Conservation (phyloP, 2,888 invertebrate genomes). For the Nasonovia ribisnigri region DNA sequence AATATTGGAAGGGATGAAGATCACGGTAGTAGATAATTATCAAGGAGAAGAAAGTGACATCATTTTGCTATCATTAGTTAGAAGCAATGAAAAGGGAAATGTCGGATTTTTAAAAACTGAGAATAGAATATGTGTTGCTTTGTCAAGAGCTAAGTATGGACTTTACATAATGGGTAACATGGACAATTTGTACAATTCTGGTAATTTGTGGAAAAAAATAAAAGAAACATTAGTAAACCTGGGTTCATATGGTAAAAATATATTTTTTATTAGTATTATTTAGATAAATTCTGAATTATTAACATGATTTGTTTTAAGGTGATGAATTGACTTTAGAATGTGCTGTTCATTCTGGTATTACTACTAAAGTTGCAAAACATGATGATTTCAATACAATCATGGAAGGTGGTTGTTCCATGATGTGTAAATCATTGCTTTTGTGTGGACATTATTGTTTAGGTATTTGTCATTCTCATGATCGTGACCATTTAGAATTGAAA, state of each 20-base stretch:
- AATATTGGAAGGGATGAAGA: conserved; percentile 73
- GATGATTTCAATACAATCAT: conserved; percentile 69
- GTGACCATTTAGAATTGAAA: conserved; percentile 72
- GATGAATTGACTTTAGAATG: conserved; percentile 71
- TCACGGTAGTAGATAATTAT: conserved; percentile 82
- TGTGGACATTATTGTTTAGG: conserved; percentile 78
- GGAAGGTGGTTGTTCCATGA: conserved; percentile 76
- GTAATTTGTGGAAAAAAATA: conserved; percentile 75
- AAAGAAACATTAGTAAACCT: conserved; percentile 71
- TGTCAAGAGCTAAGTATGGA: conserved; percentile 80
- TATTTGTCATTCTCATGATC: conserved; percentile 76
- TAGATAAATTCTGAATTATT: too few relatives aligned
- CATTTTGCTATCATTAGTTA: conserved; percentile 82
- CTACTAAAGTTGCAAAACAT: conserved; percentile 70
- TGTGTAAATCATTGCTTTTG: conserved; percentile 72
- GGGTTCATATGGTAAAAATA: conserved; percentile 73
- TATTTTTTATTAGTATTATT: not conserved
- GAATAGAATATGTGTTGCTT: conserved; percentile 83
- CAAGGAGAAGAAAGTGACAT: conserved; percentile 87
- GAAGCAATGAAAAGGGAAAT: conserved; percentile 78
- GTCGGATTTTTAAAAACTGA: conserved; percentile 80
- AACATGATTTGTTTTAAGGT: conserved; percentile 59
- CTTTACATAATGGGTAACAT: conserved; percentile 84
- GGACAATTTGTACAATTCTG: conserved; percentile 73
- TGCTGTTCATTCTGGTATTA: conserved; percentile 72